Evolutionary conservation across 2,113 vertebrate genomes (phyloP).

Genomic region (Pseudopipra pipra): DNA sequence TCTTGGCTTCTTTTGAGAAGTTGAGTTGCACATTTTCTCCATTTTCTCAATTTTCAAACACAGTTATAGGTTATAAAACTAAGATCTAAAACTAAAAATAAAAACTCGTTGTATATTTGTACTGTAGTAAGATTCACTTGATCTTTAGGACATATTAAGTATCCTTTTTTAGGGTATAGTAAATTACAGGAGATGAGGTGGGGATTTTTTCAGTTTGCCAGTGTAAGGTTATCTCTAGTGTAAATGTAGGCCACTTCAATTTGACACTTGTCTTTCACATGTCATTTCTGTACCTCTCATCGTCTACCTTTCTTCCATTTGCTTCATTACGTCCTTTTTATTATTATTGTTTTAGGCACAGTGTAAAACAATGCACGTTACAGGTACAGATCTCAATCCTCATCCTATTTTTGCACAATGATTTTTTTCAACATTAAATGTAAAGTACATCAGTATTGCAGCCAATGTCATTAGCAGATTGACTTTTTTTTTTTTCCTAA

Average conservation of each 20-base stretch:
- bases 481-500: not conserved
- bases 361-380: not conserved
- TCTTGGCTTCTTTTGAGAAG: not conserved
- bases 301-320: not conserved
- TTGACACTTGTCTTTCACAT: not conserved
- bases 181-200: not conserved
- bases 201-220: rapidly evolving
- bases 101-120: not conserved
- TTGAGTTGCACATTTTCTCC: not conserved
- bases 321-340: not conserved
- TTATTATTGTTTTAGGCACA: not conserved
- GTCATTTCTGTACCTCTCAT: not conserved
- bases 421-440: not conserved
- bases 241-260: not conserved
- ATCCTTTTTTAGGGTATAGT: not conserved
- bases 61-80: not conserved
- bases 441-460: not conserved
- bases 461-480: not conserved
- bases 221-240: not conserved
- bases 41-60: not conserved
- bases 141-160: not conserved
- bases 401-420: not conserved
- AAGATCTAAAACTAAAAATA: not conserved
- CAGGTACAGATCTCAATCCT: not conserved
- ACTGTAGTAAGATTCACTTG: not conserved